These are phyloP conservation scores for Spodoptera frugiperda DNA, from an alignment of 1,140 invertebrate genomes.

Conservation along the genomic window DNA sequence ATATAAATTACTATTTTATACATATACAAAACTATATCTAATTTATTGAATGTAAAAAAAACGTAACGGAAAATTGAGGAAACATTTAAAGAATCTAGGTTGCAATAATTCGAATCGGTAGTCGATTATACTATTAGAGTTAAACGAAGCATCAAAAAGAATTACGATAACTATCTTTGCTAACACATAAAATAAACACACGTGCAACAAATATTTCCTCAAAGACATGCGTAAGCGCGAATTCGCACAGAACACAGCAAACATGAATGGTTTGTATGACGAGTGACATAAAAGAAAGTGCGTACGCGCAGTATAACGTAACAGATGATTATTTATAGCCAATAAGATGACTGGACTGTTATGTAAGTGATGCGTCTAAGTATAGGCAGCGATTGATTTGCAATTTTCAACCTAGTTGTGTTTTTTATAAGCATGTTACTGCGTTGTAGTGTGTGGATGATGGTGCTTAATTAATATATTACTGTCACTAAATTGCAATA, in stretches of 20 bases:
- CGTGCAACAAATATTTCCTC: no score
- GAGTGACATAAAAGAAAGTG: conserved; percentile 37
- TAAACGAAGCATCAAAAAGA: conserved; percentile 13
- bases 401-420: neutral
- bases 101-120: conserved; percentile 6
- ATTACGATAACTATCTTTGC: neutral
- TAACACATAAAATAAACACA: no score
- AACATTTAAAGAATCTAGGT: neutral
- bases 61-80: conserved; percentile 5
- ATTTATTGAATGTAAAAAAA: neutral
- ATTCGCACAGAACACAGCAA: no score
- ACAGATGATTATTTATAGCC: conserved; percentile 35
- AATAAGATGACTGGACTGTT: conserved; percentile 33
- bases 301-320: conserved; percentile 17
- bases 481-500: no score
- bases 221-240: no score
- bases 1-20: neutral
- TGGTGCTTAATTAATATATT: no score
- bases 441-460: no score
- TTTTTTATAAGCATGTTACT: no score
- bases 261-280: conserved; percentile 9
- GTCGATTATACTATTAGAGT: conserved; percentile 2
- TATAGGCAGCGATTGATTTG: neutral
- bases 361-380: neutral
- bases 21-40: neutral